Base-by-base conservation (phyloP, 2,797 vertebrate species). In the Monodelphis domestica region DNA sequence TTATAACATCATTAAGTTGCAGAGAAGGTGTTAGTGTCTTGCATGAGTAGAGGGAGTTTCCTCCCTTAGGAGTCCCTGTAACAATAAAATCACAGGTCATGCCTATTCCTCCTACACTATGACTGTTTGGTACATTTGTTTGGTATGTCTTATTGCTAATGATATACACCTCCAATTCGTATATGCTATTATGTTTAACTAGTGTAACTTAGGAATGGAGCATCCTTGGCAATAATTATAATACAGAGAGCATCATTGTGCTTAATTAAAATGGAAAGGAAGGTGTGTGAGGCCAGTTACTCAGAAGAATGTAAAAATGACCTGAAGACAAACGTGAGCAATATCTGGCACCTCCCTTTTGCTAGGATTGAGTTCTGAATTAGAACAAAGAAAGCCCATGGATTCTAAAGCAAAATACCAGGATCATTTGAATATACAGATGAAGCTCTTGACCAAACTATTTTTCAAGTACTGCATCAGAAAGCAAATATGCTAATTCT, bases 121-220 rank as follows among this genome's bases (percentile, higher is more conserved):
- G 21, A 84, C 38, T 84, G 21, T 26, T 84, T 84, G 38, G 70
- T 45, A 84, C 38, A 50, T 84, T 84, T 84, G 10, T 38, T 21
- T 84, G 70, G 70, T 12, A 26, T 10, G 12, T 26, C 50, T 84
- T 97, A 96, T 97, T 97, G 95, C 93, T 97, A 95, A 93, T 98
- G 96, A 98, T 95, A 97, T 95, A 97, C 92, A 97, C 92, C 91
- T 96, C 92, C 94, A 97, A 91, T 96, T 96, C 96, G 93, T 96
- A 96, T 45, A 91, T 93, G 30, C n/a, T 63, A 52, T 98, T 98
- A 97, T 45, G 24, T 45, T 84, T 95, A 93, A 97, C 96, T 96
- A 95, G 92, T 53, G 15, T 54, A 89, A 90, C 96, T 96, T 98
- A 96, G 95, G 94, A 97, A 94, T 97, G 93, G 96, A 89, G 6